Evolutionary conservation across 2,797 vertebrate genomes (phyloP), one percentile per base, ranked within the genome.

Genomic region (Cephalopachus bancanus): DNA sequence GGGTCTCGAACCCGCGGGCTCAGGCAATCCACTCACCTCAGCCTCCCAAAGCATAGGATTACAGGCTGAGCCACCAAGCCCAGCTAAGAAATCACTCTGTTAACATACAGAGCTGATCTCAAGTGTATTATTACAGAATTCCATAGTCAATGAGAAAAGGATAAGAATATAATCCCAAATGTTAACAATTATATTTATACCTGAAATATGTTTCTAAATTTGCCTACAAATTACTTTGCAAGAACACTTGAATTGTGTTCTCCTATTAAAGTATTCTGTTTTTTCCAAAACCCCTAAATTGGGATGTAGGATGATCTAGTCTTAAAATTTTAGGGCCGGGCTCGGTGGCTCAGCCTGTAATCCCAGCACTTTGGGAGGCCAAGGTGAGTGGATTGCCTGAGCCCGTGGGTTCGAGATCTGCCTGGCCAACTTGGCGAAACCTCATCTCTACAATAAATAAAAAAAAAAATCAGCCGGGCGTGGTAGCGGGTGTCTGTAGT

Each of bases 131-230:
- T 8, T 67, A 71, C 24, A 64, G 53, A 93, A 83, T 76, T 93
- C 55, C 33, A 59, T 10, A 71, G 26, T 85, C 65, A 95, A 19
- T 37, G n/a, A 95, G 44, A 30, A 93, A 93, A 92, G 64, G 49
- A 33, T 84, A 79, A 93, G 49, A 91, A 71, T 87, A 95, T 53
- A 67, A 95, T n/a, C 26, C 15, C 37, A 59, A 88, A 93, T 67
- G 44, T 93, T 79, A 93, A 88, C 30, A 85, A 62, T 7, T 81
- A 7, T 87, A 71, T 60, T 33, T 91, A 91, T 44, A 91, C 64
- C 49, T 79, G 37, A 83, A 83, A 79, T 85, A 11, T 75, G 86
- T 83, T 91, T 88, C 69, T 91, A 72, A 91, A 88, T 55, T 65
- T 93, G 17, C 80, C 57, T 85, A 79, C n/a, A 89, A 84, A 84